Conservation (phyloP, 2,113 vertebrate species). For the Poecilia latipinna region DNA sequence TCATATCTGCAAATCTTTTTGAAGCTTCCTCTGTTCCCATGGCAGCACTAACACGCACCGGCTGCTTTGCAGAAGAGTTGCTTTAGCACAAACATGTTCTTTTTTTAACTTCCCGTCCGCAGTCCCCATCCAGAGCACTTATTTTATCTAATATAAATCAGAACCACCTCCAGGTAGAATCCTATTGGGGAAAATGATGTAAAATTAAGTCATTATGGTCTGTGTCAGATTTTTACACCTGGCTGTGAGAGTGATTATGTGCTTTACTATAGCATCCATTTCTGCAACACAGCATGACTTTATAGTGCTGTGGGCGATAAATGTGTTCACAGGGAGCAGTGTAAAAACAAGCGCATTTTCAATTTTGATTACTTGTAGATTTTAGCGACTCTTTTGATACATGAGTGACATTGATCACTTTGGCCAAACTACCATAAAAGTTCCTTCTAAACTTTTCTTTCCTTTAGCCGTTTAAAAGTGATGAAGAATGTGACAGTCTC, state of each 20-base stretch:
- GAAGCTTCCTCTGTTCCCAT: conserved; percentile 68
- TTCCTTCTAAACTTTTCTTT: background rate
- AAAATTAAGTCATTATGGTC: conserved; percentile 29
- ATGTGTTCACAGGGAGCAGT: background rate
- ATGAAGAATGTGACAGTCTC: background rate
- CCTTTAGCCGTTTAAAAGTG: background rate
- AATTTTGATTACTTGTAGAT: background rate
- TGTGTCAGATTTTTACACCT: conserved; percentile 21
- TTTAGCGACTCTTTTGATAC: background rate
- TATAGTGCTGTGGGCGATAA: background rate
- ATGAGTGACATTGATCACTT: background rate
- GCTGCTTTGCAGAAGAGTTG: conserved; percentile 50
- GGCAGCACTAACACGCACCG: conserved; percentile 63
- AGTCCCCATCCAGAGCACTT: conserved; percentile 12
- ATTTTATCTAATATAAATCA: conserved; percentile 32
- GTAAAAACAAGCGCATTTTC: background rate
- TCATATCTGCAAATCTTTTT: conserved; percentile 53
- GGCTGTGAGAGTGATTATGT: background rate
- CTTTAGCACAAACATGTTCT: conserved; percentile 11
- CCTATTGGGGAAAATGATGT: conserved; percentile 19
- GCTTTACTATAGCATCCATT: background rate
- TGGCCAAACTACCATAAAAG: background rate
- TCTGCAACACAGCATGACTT: background rate
- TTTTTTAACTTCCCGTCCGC: background rate
- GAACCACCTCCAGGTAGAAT: conserved; percentile 23